Conservation (phyloP, 2,113 vertebrate genomes). For the Oreocharis arfaki region DNA sequence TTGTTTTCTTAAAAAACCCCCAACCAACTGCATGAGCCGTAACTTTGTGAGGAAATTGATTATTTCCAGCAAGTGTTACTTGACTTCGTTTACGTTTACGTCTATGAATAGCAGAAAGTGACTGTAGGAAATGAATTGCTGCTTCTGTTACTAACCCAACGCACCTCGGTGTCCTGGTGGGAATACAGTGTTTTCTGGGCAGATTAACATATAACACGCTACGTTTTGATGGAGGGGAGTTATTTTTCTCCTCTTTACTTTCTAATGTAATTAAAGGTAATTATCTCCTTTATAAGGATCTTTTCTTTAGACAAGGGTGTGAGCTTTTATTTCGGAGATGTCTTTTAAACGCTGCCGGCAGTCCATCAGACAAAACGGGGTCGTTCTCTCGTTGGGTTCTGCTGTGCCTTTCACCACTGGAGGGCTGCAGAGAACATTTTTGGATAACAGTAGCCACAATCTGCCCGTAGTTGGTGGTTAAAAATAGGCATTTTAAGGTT, state of each 20-base stretch:
- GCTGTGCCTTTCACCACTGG: conserved; percentile 49
- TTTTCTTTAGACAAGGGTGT: background rate
- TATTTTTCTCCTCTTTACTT: background rate
- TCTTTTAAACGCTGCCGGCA: background rate
- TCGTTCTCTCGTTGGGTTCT: background rate
- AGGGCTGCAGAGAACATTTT: conserved; percentile 72
- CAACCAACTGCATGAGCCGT: accelerated
- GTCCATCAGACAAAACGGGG: background rate
- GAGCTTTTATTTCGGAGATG: background rate
- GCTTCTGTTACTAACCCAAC: background rate
- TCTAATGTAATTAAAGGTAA: background rate
- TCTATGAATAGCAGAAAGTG: background rate
- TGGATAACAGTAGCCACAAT: background rate
- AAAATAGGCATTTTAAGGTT: conserved; percentile 20
- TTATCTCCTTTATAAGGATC: background rate
- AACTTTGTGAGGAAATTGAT: background rate
- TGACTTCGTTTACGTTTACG: background rate
- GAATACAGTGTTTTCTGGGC: background rate
- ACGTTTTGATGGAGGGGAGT: background rate
- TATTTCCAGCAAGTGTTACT: background rate
- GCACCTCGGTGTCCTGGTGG: background rate
- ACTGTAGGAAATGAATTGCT: background rate
- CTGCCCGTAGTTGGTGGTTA: background rate
- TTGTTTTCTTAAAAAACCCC: background rate
- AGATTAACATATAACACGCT: background rate